Percentiles rank a stretch among this genome's conserved stretches.
Conservation (phyloP, 2,888 invertebrate genomes). For the Magallana nippona region DNA sequence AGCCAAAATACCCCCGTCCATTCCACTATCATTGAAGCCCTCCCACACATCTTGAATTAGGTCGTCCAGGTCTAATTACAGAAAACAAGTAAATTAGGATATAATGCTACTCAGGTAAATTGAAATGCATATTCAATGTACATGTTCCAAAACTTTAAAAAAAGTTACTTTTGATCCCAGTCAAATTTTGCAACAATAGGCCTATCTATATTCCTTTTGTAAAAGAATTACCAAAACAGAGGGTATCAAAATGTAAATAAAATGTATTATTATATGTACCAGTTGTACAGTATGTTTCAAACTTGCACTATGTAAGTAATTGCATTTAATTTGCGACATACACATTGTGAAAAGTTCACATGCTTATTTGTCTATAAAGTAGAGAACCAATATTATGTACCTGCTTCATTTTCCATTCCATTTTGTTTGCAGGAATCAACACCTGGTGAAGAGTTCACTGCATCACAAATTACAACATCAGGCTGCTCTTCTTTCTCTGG, state of each 20-base stretch:
- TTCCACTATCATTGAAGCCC: conserved; percentile 65
- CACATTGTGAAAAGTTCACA: no score
- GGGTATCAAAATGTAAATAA: no score
- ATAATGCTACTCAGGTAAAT: neutral
- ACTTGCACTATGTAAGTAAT: no score
- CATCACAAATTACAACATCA: neutral
- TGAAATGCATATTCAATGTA: neutral
- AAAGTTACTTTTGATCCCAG: no score
- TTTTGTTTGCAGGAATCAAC: neutral
- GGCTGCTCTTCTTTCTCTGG: neutral
- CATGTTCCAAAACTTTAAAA: no score
- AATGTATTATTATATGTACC: no score
- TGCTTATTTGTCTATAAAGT: neutral
- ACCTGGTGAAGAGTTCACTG: neutral
- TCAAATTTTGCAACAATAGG: no score
- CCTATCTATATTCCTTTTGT: no score
- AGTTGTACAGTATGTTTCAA: no score
- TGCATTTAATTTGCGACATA: no score
- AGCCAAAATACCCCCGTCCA: conserved; percentile 35
- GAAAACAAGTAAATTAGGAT: neutral
- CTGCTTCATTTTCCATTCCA: neutral
- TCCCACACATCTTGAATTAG: conserved; percentile 63
- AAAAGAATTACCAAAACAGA: no score
- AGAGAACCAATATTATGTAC: neutral
- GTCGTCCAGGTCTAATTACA: neutral